phyloP scores from a whole-genome alignment of 2,797 vertebrate species.

The Falco novaeseelandiae region DNA sequence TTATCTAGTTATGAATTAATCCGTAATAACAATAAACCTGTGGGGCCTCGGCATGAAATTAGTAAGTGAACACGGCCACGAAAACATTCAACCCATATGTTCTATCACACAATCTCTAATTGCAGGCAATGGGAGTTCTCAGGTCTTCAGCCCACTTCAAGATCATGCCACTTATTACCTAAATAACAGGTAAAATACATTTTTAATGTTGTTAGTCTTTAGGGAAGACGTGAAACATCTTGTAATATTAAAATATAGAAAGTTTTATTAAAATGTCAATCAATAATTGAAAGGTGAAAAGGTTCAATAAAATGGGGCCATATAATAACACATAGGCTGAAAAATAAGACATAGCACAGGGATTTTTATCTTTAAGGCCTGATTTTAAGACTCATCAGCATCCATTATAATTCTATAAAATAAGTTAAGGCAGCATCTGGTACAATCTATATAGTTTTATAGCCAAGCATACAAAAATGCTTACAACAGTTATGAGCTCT shows the following conservation, averaged over 20 bases:
- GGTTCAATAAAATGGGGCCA: neutral
- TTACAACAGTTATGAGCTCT: neutral
- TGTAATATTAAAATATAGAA: neutral
- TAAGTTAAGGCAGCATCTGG: slow-evolving; percentile 34
- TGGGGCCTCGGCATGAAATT: neutral
- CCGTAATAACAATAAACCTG: neutral
- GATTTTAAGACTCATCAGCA: slow-evolving; percentile 15
- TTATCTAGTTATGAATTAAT: neutral
- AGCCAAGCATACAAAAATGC: slow-evolving; percentile 18
- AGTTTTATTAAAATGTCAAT: neutral
- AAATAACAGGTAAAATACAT: neutral
- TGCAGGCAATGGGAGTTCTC: neutral
- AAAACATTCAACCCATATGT: neutral
- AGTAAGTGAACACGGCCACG: neutral
- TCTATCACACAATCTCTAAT: neutral
- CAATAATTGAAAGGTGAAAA: neutral
- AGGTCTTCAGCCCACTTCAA: neutral
- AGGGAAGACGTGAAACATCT: neutral
- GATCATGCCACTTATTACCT: neutral
- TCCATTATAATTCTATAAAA: slow-evolving; percentile 58
- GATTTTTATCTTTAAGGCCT: slow-evolving; percentile 25
- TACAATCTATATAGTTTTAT: slow-evolving; percentile 47
- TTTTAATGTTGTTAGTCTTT: neutral
- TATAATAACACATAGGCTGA: too few relatives aligned
- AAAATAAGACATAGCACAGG: neutral